phyloP scores from a whole-genome alignment of 2,888 invertebrate species.

The Scaptodrosophila latifasciaeformis region DNA sequence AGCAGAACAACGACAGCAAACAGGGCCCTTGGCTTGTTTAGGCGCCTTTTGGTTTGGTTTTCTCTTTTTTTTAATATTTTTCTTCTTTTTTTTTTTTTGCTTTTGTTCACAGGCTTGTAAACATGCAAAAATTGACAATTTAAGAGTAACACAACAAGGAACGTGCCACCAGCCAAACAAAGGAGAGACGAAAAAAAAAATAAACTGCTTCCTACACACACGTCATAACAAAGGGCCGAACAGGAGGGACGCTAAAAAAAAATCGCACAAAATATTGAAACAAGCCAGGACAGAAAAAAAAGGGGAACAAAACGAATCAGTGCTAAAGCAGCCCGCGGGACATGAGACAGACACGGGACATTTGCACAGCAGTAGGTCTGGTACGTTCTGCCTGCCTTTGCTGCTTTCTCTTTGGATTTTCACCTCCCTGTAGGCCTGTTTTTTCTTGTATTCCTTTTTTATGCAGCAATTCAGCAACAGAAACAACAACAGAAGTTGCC shows the following conservation, averaged over 20 bases:
- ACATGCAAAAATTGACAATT: constrained; percentile 56
- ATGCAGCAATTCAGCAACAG: no score
- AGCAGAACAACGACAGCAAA: not conserved
- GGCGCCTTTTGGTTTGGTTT: no score
- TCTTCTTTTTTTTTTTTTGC: constrained; percentile 5
- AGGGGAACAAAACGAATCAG: not conserved
- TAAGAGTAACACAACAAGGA: constrained; percentile 23
- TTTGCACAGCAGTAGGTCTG: no score
- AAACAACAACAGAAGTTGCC: no score
- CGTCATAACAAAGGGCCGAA: not conserved
- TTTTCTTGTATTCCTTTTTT: no score
- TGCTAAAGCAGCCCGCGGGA: not conserved
- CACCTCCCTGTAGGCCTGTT: no score
- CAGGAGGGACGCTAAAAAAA: no score
- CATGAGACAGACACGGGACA: no score
- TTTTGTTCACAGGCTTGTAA: constrained; percentile 33
- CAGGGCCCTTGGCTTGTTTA: no score
- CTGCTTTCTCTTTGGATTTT: no score
- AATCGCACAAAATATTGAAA: not conserved
- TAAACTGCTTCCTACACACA: no score
- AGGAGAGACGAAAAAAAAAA: not conserved
- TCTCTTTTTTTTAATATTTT: not conserved
- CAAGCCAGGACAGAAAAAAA: not conserved
- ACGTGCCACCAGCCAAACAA: not conserved
- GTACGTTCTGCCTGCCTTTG: no score